Evolutionary conservation across 2,888 invertebrate species (phyloP), one percentile per base, ranked within the genome.

Genomic region (Protonemura montana): DNA sequence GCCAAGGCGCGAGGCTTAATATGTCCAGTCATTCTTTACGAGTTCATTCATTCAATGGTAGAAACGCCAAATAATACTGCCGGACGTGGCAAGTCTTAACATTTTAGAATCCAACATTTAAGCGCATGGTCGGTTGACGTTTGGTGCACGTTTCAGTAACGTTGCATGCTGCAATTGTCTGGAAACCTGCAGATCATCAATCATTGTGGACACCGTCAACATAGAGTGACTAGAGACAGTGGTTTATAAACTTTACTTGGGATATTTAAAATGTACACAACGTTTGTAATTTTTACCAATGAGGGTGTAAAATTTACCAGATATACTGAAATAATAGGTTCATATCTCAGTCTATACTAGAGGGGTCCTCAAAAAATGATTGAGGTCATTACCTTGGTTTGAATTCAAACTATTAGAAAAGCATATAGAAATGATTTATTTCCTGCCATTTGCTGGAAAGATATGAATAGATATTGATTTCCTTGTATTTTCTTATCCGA

Each of bases 11-110:
- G 81, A 30, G 81, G n/a, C 30, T n/a, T 26, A 29, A 29, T 81
- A 10, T 81, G 81, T 81, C 81, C 29, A 81, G 81, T 81, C 81
- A 81, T 81, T 81, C 81, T 30, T 81, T 28, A 81, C 81, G 81
- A 29, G 28, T 81, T 30, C 81, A 81, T 81, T 30, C 81, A 81
- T 81, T 81, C 81, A 81, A 26, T 78, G 28, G 78, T 78, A 10
- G n/a, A n/a, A 25, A 80, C 3, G 26, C 16, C 26, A 80, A 81
- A 81, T 29, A 59, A 81, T 30, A 81, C 27, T 7, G 5, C 78
- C 30, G 21, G n/a, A 26, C 25, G 27, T 27, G 28, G 81, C 28
- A 30, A 30, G 59, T 21, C 16, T 13, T 59, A 2, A 10, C 7
- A 21, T 7, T 59, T 21, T 59, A 10, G 2, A 3, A 3, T 59